A percentile compares a stretch with the other conserved stretches of the same genome.
phyloP scores from a whole-genome alignment of 1,140 invertebrate species.

The Hyphantria cunea region DNA sequence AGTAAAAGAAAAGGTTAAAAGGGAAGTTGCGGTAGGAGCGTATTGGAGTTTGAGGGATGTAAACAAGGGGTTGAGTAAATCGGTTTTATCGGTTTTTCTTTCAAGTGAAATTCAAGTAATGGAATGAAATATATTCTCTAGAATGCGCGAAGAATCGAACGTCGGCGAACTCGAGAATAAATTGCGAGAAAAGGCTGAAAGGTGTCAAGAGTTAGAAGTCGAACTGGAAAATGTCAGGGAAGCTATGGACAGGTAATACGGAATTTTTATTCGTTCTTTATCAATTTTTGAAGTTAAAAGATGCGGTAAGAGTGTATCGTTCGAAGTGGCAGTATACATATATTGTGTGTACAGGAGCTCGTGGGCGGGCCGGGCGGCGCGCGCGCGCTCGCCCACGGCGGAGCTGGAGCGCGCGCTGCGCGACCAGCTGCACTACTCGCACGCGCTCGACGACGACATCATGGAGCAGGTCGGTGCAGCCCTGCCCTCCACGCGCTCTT shows the following conservation, averaged over 20 bases:
- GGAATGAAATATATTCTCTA: conserved; percentile 22
- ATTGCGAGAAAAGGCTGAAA: conserved; percentile 56
- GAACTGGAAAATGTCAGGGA: conserved; percentile 65
- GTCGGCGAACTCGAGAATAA: conserved; percentile 60
- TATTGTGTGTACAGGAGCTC: no score
- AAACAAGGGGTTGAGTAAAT: no score
- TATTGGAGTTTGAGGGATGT: no score
- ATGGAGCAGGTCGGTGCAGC: conserved; percentile 59
- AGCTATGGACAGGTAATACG: conserved; percentile 54
- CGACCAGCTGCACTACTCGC: conserved; percentile 68
- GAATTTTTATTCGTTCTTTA: conserved; percentile 1
- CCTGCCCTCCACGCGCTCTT: no score
- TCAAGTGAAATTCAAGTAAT: no score
- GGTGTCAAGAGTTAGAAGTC: conserved; percentile 61
- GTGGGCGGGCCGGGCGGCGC: conserved; percentile 14
- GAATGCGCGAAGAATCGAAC: conserved; percentile 63
- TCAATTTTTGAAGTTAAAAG: no score
- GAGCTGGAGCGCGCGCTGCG: conserved; percentile 68
- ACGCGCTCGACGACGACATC: conserved; percentile 63
- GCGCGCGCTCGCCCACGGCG: conserved; percentile 61
- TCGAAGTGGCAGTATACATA: no score
- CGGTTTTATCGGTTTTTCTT: no score
- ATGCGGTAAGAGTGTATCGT: no score
- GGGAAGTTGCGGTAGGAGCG: no score
- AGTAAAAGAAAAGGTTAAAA: no score